Conservation (phyloP, 1,140 invertebrate genomes). For the Acromyrmex echinatior region DNA sequence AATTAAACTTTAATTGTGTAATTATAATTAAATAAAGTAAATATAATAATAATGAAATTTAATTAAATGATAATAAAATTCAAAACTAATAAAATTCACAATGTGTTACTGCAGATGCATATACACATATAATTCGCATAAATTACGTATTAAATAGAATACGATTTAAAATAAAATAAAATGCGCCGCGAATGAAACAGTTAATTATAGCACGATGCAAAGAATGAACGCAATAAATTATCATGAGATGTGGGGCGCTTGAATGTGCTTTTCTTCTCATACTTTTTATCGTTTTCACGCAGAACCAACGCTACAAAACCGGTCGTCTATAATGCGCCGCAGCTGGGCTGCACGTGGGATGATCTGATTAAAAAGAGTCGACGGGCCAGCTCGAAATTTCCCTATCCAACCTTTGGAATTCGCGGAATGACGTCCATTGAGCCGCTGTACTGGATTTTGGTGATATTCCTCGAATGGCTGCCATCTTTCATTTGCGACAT, state of each 20-base stretch:
- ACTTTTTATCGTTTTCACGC: not conserved
- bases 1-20: not conserved
- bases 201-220: not conserved
- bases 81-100: not conserved
- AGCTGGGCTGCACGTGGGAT: conserved; percentile 78
- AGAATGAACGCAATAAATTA: not conserved
- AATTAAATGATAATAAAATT: not conserved
- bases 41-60: not conserved
- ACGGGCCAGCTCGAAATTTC: conserved; percentile 72
- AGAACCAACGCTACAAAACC: conserved; percentile 5
- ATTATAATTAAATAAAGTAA: not conserved
- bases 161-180: not conserved
- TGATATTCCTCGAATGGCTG: conserved; percentile 80
- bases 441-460: conserved; percentile 75
- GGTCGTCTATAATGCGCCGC: conserved; percentile 73
- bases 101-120: not conserved
- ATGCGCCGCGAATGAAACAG: not conserved
- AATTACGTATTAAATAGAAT: not conserved
- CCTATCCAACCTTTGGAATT: conserved; percentile 80
- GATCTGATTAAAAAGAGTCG: conserved; percentile 76
- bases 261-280: not conserved
- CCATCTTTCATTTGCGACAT: conserved; percentile 78
- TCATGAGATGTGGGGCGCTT: not conserved
- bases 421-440: conserved; percentile 78
- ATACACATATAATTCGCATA: not conserved